Evolutionary conservation across 1,140 invertebrate species (phyloP), one percentile per base, ranked within the genome.

Genomic region (Caerostris darwini): DNA sequence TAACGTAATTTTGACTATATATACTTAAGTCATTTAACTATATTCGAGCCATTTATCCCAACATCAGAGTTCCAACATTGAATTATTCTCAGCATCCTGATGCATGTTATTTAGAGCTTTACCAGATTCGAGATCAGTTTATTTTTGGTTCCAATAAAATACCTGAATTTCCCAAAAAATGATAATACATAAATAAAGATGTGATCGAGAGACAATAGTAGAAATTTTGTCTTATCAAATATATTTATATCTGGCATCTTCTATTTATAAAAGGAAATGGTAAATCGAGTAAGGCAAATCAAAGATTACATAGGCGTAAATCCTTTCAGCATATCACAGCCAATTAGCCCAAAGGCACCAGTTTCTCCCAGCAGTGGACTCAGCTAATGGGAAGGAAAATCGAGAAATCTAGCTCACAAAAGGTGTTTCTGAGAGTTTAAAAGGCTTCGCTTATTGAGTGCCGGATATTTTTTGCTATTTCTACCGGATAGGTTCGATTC

Each of bases 371-470:
- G n/a, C 57, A 77, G 71, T 59, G 19, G 57, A 87, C 12, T 6
- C 34, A 50, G 59, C 34, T 87, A 87, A 87, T 87, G 59, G 85
- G 54, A 57, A 64, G 57, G 85, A 64, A 64, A 87, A 87, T 87
- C 59, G 59, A 64, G n/a, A 59, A 64, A 59, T 59, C 61, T 19
- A 34, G n/a, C 59, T 67, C 34, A 89, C 87, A 89, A 69, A 89
- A 89, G 87, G 61, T 53, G 17, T 89, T 53, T 89, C 56, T 7
- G 8, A 50, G 69, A 34, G 69, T 89, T 69, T 56, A 89, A 89
- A 69, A 50, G 67, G 50, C 56, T 89, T 17, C 17, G 17, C 56
- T 64, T 87, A 67, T 89, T 89, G 61, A 88, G 19, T 56, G 3
- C 54, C 5, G 14, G 64, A 19, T 19, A 19, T 71, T 19, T 61